A percentile compares a stretch with the other conserved stretches of the same genome.
phyloP scores from a whole-genome alignment of 2,113 vertebrate species.

The Alosa alosa region DNA sequence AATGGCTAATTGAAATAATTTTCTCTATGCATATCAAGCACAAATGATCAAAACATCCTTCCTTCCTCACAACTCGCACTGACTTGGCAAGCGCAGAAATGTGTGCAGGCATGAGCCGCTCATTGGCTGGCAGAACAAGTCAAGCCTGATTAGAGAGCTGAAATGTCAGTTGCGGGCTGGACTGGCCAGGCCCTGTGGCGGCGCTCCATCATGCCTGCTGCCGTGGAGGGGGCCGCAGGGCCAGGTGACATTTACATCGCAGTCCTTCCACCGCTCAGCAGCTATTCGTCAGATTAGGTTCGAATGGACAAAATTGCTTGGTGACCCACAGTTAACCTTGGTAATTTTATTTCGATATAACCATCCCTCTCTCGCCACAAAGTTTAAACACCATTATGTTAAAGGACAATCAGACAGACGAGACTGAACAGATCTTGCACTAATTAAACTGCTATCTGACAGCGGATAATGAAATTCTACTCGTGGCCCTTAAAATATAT shows the following conservation, averaged over 20 bases:
- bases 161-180: too few relatives aligned
- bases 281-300: not conserved
- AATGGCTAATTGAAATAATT: not conserved
- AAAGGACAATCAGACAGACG: not conserved
- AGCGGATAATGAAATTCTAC: not conserved
- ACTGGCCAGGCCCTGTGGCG: too few relatives aligned
- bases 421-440: not conserved
- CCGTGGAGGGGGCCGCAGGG: not conserved
- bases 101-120: not conserved
- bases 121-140: not conserved
- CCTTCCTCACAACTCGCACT: not conserved
- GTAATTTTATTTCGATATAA: not conserved
- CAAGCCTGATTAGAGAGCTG: not conserved
- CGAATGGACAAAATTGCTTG: not conserved
- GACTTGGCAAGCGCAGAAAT: not conserved
- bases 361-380: not conserved
- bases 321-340: not conserved
- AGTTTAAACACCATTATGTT: not conserved
- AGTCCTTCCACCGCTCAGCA: not conserved
- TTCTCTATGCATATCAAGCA: not conserved
- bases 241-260: not conserved
- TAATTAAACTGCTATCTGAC: not conserved
- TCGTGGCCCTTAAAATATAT: not conserved
- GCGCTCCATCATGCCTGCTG: too few relatives aligned
- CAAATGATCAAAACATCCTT: not conserved